A percentile compares a stretch with the other conserved stretches of the same genome.
Evolutionary conservation across 2,888 invertebrate genomes (phyloP).

Genomic region (Aproaerema taeniolella): DNA sequence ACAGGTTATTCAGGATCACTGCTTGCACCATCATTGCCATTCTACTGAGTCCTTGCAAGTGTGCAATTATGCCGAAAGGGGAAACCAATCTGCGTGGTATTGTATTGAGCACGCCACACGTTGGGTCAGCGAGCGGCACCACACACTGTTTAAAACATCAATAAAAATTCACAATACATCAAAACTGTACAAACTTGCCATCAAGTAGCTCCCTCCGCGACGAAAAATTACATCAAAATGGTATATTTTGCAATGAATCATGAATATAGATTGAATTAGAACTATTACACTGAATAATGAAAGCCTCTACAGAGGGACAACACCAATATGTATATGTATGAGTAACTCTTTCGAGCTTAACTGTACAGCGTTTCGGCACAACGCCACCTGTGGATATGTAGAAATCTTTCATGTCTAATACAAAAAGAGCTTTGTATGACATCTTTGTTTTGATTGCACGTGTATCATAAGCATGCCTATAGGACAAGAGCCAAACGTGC

Average conservation of each 20-base stretch:
- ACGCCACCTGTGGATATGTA: too few relatives aligned
- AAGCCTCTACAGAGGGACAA: conserved; percentile 53
- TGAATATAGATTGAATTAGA: conserved; percentile 70
- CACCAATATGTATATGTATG: conserved; percentile 36
- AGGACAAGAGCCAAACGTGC: too few relatives aligned
- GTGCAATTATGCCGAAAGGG: conserved; percentile 11
- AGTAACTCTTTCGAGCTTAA: conserved; percentile 9
- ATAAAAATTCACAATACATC: too few relatives aligned
- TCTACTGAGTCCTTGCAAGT: too few relatives aligned
- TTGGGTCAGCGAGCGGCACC: conserved; percentile 15
- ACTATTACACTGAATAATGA: conserved; percentile 70
- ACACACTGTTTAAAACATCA: conserved; percentile 33
- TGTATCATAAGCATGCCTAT: too few relatives aligned
- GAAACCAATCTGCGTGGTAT: conserved; percentile 8
- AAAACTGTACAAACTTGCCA: conserved; percentile 14
- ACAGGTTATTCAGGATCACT: too few relatives aligned
- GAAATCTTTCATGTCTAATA: too few relatives aligned
- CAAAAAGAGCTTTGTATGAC: too few relatives aligned
- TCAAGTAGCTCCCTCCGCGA: conserved; percentile 64
- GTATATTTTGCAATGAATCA: conserved; percentile 44
- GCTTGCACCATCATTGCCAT: too few relatives aligned
- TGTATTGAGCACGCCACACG: conserved; percentile 7
- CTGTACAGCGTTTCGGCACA: conserved; percentile 17
- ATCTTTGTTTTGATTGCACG: too few relatives aligned
- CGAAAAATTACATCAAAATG: conserved; percentile 66